Evolutionary conservation across 2,888 invertebrate species (phyloP).

Genomic region (Xylota segnis): DNA sequence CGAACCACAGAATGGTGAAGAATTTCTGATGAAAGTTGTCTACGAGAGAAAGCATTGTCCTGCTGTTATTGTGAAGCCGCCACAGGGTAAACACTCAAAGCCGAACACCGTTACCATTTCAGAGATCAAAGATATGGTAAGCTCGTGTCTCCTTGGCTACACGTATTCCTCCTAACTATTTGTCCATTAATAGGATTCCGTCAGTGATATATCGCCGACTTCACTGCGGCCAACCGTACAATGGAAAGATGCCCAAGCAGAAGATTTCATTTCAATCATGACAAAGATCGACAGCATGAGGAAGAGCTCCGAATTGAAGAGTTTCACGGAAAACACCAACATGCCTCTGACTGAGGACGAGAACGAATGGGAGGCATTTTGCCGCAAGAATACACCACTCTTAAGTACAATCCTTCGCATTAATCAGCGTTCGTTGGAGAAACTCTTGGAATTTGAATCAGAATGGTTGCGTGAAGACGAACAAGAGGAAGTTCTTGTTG

Average conservation of each 20-base stretch:
- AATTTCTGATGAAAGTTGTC: conserved; percentile 82
- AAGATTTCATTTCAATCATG: conserved; percentile 80
- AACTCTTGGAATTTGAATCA: conserved; percentile 80
- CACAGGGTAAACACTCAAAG: conserved; percentile 54
- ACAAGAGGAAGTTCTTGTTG: conserved; percentile 67
- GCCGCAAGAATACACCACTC: conserved; percentile 80
- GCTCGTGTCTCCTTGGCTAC: too few species aligned
- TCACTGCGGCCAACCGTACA: conserved; percentile 82
- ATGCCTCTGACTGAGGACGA: conserved; percentile 79
- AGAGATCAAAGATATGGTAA: conserved; percentile 71
- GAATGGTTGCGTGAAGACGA: conserved; percentile 80
- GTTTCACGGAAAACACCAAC: conserved; percentile 75
- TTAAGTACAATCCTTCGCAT: conserved; percentile 81
- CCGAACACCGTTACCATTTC: conserved; percentile 57
- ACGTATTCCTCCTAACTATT: not conserved
- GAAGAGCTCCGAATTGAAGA: conserved; percentile 30
- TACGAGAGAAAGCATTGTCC: conserved; percentile 83
- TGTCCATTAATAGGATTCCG: conserved; percentile 63
- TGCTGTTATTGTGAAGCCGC: conserved; percentile 81
- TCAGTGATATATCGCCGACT: conserved; percentile 77
- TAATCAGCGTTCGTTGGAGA: conserved; percentile 82
- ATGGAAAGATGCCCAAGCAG: conserved; percentile 81
- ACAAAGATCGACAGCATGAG: conserved; percentile 71
- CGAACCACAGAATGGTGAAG: conserved; percentile 82
- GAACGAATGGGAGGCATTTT: conserved; percentile 81